phyloP scores from a whole-genome alignment of 2,888 invertebrate species.

The Spodoptera picta region DNA sequence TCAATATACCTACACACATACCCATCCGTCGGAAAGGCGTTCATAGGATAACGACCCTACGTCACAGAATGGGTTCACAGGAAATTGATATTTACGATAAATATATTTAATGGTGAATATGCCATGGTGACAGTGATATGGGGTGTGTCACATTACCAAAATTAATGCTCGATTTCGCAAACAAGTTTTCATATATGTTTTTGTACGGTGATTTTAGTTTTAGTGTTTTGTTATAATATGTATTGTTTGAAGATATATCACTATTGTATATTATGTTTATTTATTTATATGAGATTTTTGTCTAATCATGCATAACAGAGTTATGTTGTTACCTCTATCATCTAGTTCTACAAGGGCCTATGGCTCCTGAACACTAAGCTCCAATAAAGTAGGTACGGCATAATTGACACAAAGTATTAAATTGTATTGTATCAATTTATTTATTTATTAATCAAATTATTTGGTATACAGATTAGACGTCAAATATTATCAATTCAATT shows the following conservation, averaged over 20 bases:
- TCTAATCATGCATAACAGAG: too few species aligned
- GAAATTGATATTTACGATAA: conserved; percentile 45
- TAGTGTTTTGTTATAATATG: not conserved
- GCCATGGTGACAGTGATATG: conserved; percentile 20
- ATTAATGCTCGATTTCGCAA: conserved; percentile 28
- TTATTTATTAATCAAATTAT: too few species aligned
- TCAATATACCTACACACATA: not conserved
- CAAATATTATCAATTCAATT: too few species aligned
- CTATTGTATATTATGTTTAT: too few species aligned
- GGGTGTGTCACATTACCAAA: conserved; percentile 21
- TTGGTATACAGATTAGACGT: too few species aligned
- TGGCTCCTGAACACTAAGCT: too few species aligned
- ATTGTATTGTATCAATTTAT: too few species aligned
- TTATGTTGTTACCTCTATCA: too few species aligned
- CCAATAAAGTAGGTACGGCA: too few species aligned
- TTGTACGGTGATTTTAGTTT: conserved; percentile 4
- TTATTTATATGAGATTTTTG: too few species aligned
- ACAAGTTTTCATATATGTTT: conserved; percentile 13
- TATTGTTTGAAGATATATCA: not conserved
- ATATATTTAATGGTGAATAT: conserved; percentile 25
- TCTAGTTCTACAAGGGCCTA: too few species aligned
- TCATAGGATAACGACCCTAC: conserved; percentile 6
- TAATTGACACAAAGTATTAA: too few species aligned
- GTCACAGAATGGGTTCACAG: conserved; percentile 23
- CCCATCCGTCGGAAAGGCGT: conserved; percentile 3